These are phyloP conservation scores for Crepidodera aurea DNA, from an alignment of 2,888 invertebrate species.

Conservation along the genomic window DNA sequence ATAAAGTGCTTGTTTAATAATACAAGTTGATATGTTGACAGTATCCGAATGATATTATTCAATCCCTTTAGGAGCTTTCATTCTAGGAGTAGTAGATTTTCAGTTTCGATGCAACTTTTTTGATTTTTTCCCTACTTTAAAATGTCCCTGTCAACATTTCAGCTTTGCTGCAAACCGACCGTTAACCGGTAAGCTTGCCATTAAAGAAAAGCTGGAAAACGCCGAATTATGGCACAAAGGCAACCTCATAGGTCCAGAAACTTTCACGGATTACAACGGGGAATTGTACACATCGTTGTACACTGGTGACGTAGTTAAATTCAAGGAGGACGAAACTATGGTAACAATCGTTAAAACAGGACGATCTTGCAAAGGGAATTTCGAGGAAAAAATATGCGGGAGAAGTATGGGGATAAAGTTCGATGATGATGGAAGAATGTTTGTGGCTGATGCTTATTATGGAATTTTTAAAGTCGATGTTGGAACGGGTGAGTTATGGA, in stretches of 20 bases:
- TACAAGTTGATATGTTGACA: no score
- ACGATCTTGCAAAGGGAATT: conserved; percentile 74
- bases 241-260: conserved; percentile 82
- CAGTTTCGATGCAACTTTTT: no score
- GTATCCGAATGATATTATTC: no score
- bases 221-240: conserved; percentile 74
- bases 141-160: no score
- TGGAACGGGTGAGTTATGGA: conserved; percentile 71
- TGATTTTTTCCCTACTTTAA: no score
- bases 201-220: conserved; percentile 72
- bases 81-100: no score
- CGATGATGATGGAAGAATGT: conserved; percentile 74
- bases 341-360: conserved; percentile 82
- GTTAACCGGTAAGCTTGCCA: conserved; percentile 68
- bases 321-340: conserved; percentile 73
- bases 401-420: conserved; percentile 90
- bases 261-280: conserved; percentile 76
- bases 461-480: conserved; percentile 89
- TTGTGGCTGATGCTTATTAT: conserved; percentile 85
- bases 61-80: no score
- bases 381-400: conserved; percentile 87
- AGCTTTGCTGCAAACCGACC: conserved; percentile 58
- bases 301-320: conserved; percentile 81
- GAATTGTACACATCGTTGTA: conserved; percentile 83
- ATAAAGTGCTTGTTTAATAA: no score